Base-by-base conservation (phyloP, 1,140 invertebrate genomes). In the Zaprionus kolodkinae region DNA sequence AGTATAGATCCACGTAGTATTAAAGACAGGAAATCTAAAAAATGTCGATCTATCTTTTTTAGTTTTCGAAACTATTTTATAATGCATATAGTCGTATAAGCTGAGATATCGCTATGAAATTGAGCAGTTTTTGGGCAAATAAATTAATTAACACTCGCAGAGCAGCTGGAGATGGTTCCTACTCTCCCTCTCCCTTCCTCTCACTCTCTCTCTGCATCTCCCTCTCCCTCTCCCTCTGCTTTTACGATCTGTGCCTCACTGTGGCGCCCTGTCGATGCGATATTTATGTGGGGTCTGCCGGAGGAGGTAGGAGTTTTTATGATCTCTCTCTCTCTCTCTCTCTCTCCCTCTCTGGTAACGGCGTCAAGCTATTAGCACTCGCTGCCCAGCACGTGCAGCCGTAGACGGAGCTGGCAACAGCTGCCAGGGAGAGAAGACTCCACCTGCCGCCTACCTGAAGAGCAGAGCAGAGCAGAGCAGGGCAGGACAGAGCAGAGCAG, bases 321-420 rank as follows among this genome's bases (percentile, higher is more conserved):
- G 61, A 63, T 67, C 59, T 40, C 33, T 35, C 38, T 21, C 21
- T 21, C 21, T 21, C 21, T 21, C 21, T 21, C 21, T 21, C 1
- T 21, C 21, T 21, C 45, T 40, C 33, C 10, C 38, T 2, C 21
- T 21, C 21, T 21, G 1, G 21, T 54, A 50, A 52, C 68, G 50
- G 69, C 66, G 78, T 79, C 38, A 82, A 79, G 56, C 73, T 79
- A 75, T 85, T 85, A 81, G 70, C 80, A 79, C 76, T 45, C 67
- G 13, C 21, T 43, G 69, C 52, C 52, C 68, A 76, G 68, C 69
- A 62, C 68, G 68, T 30, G 72, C 65, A 55, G 45, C 12, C 9
- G 21, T 1, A 54, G 13, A 64, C 36, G 40, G 1, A 13, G 60
- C 33, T 6, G 11, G 45, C 12, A 13, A 13, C 25, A 54, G 27